Evolutionary conservation across 2,888 invertebrate species (phyloP), one percentile per base, ranked within the genome.

Genomic region (Aleiodes alternator): DNA sequence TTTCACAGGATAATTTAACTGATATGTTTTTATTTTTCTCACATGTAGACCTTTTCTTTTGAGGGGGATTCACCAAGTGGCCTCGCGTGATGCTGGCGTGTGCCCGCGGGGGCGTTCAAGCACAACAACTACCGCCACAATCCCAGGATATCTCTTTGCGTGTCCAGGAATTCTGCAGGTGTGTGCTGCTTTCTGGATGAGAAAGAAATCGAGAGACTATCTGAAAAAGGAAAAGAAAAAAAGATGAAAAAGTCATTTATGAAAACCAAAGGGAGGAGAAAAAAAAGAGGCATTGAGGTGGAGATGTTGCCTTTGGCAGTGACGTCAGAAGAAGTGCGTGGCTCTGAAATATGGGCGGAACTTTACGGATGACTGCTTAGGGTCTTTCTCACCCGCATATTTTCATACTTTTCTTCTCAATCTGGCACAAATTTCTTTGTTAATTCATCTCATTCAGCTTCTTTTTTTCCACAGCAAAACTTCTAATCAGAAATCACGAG

Each of bases 61-160:
- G 9, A 0, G 29, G 31, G n/a, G 34, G 34, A 34, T 34, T 69
- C 43, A 8, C 23, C 68, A 57, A 48, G 14, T 56, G 43, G 34
- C 48, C 61, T 88, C 80, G 87, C 88, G 88, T 87, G 88, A 87
- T 84, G 81, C 79, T 75, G 85, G 86, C 88, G 87, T 87, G 87
- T 85, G 88, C 88, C 88, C 88, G 88, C 87, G 88, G 87, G 88
- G 87, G 86, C 81, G 88, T 83, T 83, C 81, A 80, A 81, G 80
- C 43, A 11, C 43, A 43, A 9, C 43, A 3, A 43, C 43, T 43
- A 43, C 43, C 11, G 43, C 43, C 43, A 43, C 11, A 78, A 77
- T 77, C 71, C 77, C 77, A 76, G 76, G 79, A 78, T 78, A 51
- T 64, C 72, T 50, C 59, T 53, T 75, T 71, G 75, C 75, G 71